Evolutionary conservation across 2,888 invertebrate genomes (phyloP).

Genomic region (Anoplius nigerrimus): DNA sequence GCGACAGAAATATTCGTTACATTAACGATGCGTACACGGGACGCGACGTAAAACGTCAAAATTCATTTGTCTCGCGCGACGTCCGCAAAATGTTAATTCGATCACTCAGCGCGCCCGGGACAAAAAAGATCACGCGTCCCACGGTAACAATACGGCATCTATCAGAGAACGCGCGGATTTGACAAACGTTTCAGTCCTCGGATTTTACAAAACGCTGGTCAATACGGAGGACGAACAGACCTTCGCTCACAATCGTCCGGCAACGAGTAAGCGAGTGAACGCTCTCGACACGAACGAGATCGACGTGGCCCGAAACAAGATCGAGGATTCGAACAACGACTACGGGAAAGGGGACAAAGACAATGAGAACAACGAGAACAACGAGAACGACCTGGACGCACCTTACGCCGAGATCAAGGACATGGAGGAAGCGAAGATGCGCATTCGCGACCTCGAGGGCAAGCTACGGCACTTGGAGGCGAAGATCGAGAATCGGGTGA

Average conservation of each 20-base stretch:
- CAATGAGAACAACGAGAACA: conserved; percentile 18
- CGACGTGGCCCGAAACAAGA: conserved; percentile 28
- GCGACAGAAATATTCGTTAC: too few species aligned
- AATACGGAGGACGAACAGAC: conserved; percentile 66
- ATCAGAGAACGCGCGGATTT: not conserved
- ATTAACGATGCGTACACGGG: too few species aligned
- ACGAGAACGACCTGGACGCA: conserved; percentile 38
- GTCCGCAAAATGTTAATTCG: too few species aligned
- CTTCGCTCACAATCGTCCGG: conserved; percentile 40
- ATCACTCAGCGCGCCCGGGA: too few species aligned
- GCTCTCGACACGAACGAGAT: conserved; percentile 23
- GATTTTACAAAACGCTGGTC: conserved; percentile 74
- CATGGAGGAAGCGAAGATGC: conserved; percentile 80
- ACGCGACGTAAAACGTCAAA: too few species aligned
- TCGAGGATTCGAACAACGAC: conserved; percentile 31
- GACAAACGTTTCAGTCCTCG: conserved; percentile 67
- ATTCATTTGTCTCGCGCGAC: too few species aligned
- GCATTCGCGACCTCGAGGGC: conserved; percentile 82
- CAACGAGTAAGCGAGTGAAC: conserved; percentile 4
- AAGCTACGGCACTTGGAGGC: conserved; percentile 84
- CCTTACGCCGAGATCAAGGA: conserved; percentile 71
- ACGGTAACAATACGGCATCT: not conserved
- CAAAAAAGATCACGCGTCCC: not conserved
- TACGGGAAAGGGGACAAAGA: too few species aligned
- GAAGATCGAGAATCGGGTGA: conserved; percentile 77